Evolutionary conservation across 2,888 invertebrate species (phyloP).

Genomic region (Orchesellides sinensis): DNA sequence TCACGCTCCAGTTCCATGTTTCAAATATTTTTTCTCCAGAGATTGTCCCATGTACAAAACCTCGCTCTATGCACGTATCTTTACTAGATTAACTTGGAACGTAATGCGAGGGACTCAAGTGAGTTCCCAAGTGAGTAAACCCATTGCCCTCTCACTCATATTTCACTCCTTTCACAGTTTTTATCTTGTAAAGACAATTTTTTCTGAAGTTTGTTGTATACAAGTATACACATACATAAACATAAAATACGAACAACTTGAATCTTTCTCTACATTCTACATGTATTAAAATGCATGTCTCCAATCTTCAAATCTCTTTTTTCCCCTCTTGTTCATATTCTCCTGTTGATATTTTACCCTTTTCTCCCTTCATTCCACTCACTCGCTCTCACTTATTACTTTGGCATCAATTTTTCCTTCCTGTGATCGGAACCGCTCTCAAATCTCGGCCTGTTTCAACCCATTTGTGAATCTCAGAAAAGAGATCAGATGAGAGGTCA

Average conservation of each 20-base stretch:
- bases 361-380: no score
- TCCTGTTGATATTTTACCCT: conserved; percentile 49
- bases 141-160: conserved; percentile 18
- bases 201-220: not conserved
- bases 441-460: not conserved
- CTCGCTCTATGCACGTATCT: not conserved
- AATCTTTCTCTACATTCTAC: not conserved
- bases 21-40: not conserved
- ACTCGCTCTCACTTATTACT: no score
- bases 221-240: not conserved
- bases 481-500: conserved; percentile 2
- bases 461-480: conserved; percentile 10
- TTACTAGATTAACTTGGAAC: not conserved
- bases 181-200: not conserved
- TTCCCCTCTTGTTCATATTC: not conserved
- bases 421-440: not conserved
- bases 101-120: conserved; percentile 7
- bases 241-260: conserved; percentile 1
- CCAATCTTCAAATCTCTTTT: not conserved
- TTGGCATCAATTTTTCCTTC: not conserved
- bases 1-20: not conserved
- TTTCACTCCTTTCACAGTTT: not conserved
- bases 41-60: not conserved
- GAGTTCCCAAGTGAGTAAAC: conserved; percentile 20
- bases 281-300: no score